phyloP scores from a whole-genome alignment of 2,888 invertebrate species.

The Acanthoscelides obtectus region DNA sequence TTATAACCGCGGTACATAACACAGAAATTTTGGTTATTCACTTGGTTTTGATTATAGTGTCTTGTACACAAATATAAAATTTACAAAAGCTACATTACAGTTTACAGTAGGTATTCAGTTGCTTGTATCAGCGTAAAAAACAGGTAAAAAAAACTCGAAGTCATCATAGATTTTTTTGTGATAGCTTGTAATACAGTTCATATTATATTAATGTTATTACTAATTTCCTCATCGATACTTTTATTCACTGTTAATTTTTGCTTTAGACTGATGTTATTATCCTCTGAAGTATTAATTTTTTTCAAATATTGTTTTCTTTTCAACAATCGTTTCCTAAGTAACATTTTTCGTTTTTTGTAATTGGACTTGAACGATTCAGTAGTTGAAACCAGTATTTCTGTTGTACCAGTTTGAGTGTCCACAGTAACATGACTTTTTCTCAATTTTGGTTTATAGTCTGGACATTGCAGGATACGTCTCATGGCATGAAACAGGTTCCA shows the following conservation, averaged over 20 bases:
- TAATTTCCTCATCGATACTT: neutral
- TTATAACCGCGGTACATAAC: too few species aligned
- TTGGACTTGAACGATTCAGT: neutral
- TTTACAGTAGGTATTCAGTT: too few species aligned
- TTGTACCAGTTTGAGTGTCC: neutral
- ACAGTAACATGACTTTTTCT: slow-evolving; percentile 15
- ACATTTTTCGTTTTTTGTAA: neutral
- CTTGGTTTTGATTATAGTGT: too few species aligned
- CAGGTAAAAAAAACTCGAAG: too few species aligned
- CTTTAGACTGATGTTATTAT: neutral
- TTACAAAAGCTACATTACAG: too few species aligned
- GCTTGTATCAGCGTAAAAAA: too few species aligned
- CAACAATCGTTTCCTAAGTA: neutral
- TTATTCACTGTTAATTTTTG: neutral
- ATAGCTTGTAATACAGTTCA: too few species aligned
- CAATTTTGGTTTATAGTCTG: slow-evolving; percentile 43
- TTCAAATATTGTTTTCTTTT: neutral
- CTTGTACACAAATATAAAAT: too few species aligned
- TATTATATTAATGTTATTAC: neutral
- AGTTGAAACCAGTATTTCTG: neutral
- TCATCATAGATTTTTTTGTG: too few species aligned
- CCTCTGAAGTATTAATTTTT: neutral
- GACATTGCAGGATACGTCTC: slow-evolving; percentile 53
- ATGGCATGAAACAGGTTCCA: slow-evolving; percentile 62
- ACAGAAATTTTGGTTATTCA: too few species aligned